Conservation (phyloP, 2,888 invertebrate species). For the Eupithecia abbreviata region DNA sequence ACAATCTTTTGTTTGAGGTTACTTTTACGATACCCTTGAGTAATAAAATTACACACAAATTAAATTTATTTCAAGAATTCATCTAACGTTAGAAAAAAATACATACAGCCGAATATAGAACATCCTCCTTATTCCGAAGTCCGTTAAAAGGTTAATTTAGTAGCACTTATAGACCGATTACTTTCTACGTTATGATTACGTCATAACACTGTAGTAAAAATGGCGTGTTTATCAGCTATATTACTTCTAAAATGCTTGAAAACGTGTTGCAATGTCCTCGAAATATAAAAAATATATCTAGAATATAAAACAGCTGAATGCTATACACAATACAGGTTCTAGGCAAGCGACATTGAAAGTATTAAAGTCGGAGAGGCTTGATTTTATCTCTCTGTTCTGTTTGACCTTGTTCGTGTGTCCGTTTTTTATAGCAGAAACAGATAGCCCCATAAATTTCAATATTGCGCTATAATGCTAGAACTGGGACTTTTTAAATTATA, state of each 20-base stretch:
- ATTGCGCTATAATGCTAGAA: not conserved
- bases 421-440: not conserved
- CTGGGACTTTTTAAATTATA: not conserved
- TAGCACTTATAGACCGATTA: not conserved
- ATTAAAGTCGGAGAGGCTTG: conserved; percentile 10
- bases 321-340: not conserved
- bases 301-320: conserved; percentile 7
- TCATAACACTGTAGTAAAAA: not conserved
- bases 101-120: too few relatives aligned
- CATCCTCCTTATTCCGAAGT: not conserved
- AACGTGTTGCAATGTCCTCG: not conserved
- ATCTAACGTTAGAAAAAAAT: not conserved
- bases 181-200: not conserved
- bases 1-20: not conserved
- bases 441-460: not conserved
- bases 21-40: not conserved
- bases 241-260: not conserved
- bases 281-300: not conserved
- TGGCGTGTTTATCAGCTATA: not conserved
- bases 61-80: not conserved
- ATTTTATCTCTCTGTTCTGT: conserved; percentile 14
- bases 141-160: not conserved
- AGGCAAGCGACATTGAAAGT: conserved; percentile 91
- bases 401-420: not conserved
- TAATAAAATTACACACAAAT: not conserved